A percentile compares a stretch with the other conserved stretches of the same genome.
These are phyloP conservation scores for Macheiramphus alcinus DNA, from an alignment of 2,113 vertebrate species.

Conservation along the genomic window DNA sequence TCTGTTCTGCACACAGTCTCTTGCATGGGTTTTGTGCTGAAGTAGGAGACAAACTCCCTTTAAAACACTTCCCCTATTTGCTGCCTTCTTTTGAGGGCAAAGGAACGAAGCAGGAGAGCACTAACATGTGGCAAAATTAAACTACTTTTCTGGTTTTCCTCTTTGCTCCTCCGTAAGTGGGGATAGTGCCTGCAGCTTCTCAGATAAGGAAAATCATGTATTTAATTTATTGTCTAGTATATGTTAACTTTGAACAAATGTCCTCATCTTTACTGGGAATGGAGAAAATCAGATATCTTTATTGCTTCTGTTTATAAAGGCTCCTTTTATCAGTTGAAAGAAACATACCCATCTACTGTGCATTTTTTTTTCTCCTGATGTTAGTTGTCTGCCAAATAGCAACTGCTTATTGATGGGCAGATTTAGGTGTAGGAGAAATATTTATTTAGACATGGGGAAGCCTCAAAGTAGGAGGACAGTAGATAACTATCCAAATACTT, in stretches of 20 bases:
- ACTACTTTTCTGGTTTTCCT: background rate
- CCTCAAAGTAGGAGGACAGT: background rate
- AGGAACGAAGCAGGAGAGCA: background rate
- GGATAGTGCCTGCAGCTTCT: background rate
- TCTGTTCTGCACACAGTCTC: background rate
- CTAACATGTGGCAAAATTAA: background rate
- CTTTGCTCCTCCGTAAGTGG: background rate
- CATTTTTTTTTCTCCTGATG: background rate
- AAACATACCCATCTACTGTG: background rate
- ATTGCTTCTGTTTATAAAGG: background rate
- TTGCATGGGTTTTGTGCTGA: background rate
- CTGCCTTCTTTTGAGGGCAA: background rate
- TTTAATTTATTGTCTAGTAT: background rate
- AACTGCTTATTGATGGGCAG: background rate
- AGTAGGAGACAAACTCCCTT: background rate
- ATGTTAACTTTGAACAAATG: background rate
- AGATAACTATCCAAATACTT: background rate
- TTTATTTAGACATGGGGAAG: background rate
- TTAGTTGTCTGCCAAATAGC: background rate
- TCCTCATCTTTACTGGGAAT: background rate
- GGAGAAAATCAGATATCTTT: background rate
- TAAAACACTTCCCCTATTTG: background rate
- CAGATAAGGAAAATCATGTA: background rate
- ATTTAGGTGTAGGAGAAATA: background rate
- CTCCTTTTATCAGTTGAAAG: background rate